Percentiles rank a stretch among this genome's conserved stretches.
Conservation (phyloP, 2,797 vertebrate genomes). For the Alosa sapidissima region DNA sequence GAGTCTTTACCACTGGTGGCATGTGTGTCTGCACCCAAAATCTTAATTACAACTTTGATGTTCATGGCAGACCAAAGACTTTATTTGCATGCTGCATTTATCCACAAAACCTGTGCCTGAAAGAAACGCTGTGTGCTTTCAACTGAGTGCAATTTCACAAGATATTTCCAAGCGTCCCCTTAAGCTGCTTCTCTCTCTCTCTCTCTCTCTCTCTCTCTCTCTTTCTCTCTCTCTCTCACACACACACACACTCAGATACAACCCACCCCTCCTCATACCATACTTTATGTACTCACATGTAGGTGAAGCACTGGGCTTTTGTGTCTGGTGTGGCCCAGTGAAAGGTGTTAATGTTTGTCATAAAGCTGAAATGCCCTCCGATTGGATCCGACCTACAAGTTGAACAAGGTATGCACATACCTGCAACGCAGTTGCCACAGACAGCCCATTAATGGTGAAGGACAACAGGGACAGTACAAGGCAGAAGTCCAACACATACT, state of each 20-base stretch:
- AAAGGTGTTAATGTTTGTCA: background rate
- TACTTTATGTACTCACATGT: background rate
- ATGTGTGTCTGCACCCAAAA: conserved; percentile 13
- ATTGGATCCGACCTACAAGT: background rate
- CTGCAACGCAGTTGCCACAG: background rate
- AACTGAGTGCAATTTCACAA: background rate
- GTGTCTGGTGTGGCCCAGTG: background rate
- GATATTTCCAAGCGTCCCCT: background rate
- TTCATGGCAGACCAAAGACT: conserved; percentile 8
- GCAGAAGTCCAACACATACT: background rate
- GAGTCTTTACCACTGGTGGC: conserved; percentile 8
- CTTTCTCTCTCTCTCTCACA: background rate
- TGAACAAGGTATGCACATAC: background rate
- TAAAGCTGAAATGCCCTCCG: background rate
- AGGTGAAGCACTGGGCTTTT: background rate
- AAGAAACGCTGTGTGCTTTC: background rate
- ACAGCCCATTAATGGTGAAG: background rate
- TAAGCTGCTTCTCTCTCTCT: too few species aligned
- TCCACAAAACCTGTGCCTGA: conserved; percentile 5
- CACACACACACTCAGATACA: background rate
- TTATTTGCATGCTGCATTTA: conserved; percentile 17
- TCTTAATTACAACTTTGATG: conserved; percentile 28
- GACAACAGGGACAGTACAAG: background rate
- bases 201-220: too few species aligned
- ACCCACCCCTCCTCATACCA: background rate